phyloP scores from a whole-genome alignment of 2,888 invertebrate species.

The Tipula lateralis region DNA sequence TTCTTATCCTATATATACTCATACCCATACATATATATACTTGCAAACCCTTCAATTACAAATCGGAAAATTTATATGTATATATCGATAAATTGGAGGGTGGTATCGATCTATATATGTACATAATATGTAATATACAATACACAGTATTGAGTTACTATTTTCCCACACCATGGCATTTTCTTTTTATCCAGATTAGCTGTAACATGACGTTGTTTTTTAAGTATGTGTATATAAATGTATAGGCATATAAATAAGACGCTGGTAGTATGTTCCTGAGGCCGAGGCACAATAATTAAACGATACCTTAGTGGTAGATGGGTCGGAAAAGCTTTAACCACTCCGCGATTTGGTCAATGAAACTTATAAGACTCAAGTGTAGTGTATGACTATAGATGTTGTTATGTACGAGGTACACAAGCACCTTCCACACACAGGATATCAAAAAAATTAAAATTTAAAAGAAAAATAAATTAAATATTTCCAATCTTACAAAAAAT shows the following conservation, averaged over 20 bases:
- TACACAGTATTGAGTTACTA: slow-evolving; percentile 5
- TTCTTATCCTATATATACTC: not conserved
- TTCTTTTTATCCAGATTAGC: not conserved
- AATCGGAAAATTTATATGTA: not conserved
- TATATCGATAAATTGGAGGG: slow-evolving; percentile 15
- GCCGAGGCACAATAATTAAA: no score
- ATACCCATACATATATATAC: not conserved
- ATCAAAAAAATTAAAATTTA: not conserved
- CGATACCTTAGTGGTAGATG: no score
- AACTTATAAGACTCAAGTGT: no score
- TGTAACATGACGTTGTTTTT: not conserved
- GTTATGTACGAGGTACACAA: not conserved
- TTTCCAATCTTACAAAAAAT: not conserved
- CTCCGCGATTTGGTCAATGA: no score
- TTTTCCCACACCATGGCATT: not conserved
- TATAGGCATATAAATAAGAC: not conserved
- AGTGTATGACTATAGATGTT: no score
- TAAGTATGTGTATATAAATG: not conserved
- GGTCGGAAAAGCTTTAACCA: no score
- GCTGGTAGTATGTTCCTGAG: no score
- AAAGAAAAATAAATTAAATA: not conserved
- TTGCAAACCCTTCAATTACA: not conserved
- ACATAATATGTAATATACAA: not conserved
- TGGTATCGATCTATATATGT: not conserved
- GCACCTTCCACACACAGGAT: not conserved